phyloP scores from a whole-genome alignment of 2,888 invertebrate genomes.

The Microplitis manilae region DNA sequence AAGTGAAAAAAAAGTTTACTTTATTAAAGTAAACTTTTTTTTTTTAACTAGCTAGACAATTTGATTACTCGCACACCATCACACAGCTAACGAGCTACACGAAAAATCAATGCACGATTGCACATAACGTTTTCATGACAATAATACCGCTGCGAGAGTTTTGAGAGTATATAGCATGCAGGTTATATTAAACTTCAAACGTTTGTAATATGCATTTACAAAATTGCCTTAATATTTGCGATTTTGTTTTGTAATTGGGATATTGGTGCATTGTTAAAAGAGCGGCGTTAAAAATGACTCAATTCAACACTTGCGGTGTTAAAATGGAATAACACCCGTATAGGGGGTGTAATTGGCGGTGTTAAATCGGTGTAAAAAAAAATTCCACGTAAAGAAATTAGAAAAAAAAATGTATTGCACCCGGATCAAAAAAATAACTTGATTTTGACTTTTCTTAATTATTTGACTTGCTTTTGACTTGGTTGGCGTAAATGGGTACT shows the following conservation, averaged over 20 bases:
- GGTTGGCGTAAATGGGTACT: too few relatives aligned
- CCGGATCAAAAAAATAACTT: too few relatives aligned
- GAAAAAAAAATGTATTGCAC: too few relatives aligned
- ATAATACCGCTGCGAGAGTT: background rate
- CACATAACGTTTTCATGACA: slow-evolving; percentile 1
- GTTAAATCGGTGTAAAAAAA: too few relatives aligned
- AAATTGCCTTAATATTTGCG: background rate
- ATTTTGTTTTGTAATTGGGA: background rate
- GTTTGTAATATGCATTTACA: background rate
- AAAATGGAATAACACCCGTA: too few relatives aligned
- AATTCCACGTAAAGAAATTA: too few relatives aligned
- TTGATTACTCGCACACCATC: slow-evolving; percentile 22
- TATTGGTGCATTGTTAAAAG: too few relatives aligned
- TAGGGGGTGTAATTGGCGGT: too few relatives aligned
- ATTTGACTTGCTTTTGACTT: too few relatives aligned
- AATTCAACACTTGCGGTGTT: too few relatives aligned
- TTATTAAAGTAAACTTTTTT: slow-evolving; percentile 2
- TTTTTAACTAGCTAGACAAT: slow-evolving; percentile 7
- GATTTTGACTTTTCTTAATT: too few relatives aligned
- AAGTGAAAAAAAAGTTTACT: background rate
- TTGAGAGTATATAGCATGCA: background rate
- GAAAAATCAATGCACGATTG: slow-evolving; percentile 25
- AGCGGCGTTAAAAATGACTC: too few relatives aligned
- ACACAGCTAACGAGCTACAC: slow-evolving; percentile 23
- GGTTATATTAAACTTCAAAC: background rate